Base-by-base conservation (phyloP, 1,140 invertebrate species). In the Gonatopus flavifemur region DNA sequence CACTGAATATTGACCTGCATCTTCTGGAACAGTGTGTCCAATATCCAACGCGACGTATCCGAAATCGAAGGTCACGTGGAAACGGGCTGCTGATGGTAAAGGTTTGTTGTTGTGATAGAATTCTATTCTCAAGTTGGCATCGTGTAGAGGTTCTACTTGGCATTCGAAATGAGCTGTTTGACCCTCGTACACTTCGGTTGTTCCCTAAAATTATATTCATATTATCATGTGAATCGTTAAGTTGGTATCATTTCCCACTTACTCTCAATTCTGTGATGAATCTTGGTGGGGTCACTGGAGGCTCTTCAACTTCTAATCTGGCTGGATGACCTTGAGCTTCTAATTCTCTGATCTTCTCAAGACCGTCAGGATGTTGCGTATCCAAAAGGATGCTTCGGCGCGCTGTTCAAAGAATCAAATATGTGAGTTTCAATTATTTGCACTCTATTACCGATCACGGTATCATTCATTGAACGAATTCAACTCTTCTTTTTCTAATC, bases 61-160 rank as follows among this genome's bases (percentile, higher is more conserved):
- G 80, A 98, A 98, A 75, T 97, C 94, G 67, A 93, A 93, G 36
- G 93, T 94, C 55, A 93, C 91, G 74, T 95, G 93, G 85, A 92
- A 94, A 61, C 92, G 83, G 35, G 91, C 86, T 33, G 90, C 91
- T 56, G 89, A 91, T 69, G 88, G 88, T 57, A 95, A 76, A 22
- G 90, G 88, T 76, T 93, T 92, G 47, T 90, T 91, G 70, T 95
- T 93, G 59, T 94, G 91, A 65, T 88, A 94, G 79, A 94, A 94
- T 77, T 96, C 91, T 52, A 96, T 89, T 45, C 89, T 83, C 48
- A 96, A 76, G 69, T 91, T 94, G 2, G 91, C 87, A 81, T 96
- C 94, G 57, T 94, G 90, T 28, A 94, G 83, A 15, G 94, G 94
- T 67, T 93, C 91, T 25, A 97, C 86, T 79, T 93, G 90, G 18